phyloP scores from a whole-genome alignment of 2,113 vertebrate genomes.

The Microcebus tavaratra region DNA sequence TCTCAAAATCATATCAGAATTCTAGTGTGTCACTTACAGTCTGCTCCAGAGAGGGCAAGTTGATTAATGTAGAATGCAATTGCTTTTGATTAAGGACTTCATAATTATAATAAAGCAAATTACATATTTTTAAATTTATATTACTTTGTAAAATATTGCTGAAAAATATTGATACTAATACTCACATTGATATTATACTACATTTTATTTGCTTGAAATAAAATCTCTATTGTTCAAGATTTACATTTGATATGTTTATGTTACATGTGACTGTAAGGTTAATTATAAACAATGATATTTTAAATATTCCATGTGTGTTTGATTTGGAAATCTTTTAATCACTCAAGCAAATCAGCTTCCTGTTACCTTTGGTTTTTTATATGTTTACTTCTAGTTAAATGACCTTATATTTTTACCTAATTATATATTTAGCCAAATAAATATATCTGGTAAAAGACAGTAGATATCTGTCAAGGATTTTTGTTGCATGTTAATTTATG shows the following conservation, averaged over 20 bases:
- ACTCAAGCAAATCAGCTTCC: not conserved
- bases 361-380: not conserved
- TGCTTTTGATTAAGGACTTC: slow-evolving; percentile 1
- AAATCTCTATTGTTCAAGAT: not conserved
- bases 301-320: not conserved
- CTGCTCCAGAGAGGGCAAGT: not conserved
- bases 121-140: not conserved
- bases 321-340: slow-evolving; percentile 18
- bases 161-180: not conserved
- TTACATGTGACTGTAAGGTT: not conserved
- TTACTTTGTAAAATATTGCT: not conserved
- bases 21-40: not conserved
- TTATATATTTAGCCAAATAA: slow-evolving; percentile 38
- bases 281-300: slow-evolving; percentile 14
- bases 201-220: slow-evolving; percentile 45
- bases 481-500: slow-evolving; percentile 1
- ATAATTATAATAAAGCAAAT: not conserved
- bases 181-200: not conserved
- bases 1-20: not conserved
- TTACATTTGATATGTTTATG: not conserved
- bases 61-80: not conserved
- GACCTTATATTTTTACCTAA: not conserved
- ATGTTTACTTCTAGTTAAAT: slow-evolving; percentile 20
- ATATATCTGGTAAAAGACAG: not conserved
- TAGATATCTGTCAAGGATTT: slow-evolving; percentile 34